Base-by-base conservation (phyloP, 1,140 invertebrate species). In the Drosophila novamexicana region DNA sequence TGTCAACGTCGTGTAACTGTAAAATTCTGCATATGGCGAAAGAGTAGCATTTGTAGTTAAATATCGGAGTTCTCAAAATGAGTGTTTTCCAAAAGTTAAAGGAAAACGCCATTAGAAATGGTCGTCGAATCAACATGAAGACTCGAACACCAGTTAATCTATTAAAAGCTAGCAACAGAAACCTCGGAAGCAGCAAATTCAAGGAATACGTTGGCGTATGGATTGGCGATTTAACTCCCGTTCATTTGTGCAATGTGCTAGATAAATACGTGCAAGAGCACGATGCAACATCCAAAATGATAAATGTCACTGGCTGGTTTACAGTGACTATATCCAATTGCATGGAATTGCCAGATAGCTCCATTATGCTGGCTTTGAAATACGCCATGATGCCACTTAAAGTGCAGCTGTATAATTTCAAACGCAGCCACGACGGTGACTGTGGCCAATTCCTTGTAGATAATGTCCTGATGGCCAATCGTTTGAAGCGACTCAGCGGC, bases 311-410 rank as follows among this genome's bases (percentile, higher is more conserved):
- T 4, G 71, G 71, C 14, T 83, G 80, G 80, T 62, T 34, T 7
- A 79, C 80, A 1, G 81, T 83, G 2, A 47, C 14, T 10, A 47
- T 83, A 1, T 12, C 34, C 37, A 50, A 76, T 14, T 76, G 80
- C 16, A 39, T 34, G 2, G 37, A 22, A n/a, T 5, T 83, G 0
- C 6, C 22, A 3, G 47, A 83, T 4, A 40, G 36, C 1, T 45
- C 66, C 0, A 83, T 83, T 8, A 22, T 42, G 18, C 9, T 59
- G 34, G 68, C 81, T 0, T 34, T 80, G 0, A 66, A 84, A 7
- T 84, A 75, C 59, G 59, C 75, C 0, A 7, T 84, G 14, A 14
- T 67, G 16, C 73, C 81, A 0, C 14, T 84, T 0, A 6, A 50
- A 9, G 22, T 84, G 0, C 7, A 69, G 7, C 18, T 71, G 0